These are phyloP conservation scores for Ips nitidus DNA, from an alignment of 1,140 invertebrate species.

Conservation along the genomic window DNA sequence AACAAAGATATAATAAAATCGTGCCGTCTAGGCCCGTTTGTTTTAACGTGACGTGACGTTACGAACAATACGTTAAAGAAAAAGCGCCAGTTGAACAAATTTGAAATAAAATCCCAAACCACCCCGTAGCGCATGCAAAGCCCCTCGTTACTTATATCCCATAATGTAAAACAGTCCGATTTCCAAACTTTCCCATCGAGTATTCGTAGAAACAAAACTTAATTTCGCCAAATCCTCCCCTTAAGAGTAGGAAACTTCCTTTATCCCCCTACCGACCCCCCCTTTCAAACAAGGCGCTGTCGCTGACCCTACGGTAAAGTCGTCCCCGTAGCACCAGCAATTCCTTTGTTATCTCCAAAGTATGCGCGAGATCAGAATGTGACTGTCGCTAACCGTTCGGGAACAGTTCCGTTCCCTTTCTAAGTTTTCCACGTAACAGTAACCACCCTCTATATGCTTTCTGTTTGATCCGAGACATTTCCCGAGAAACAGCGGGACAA, in stretches of 20 bases:
- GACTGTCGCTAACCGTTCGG: background rate
- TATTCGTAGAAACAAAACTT: conserved; percentile 38
- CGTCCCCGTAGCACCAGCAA: conserved; percentile 47
- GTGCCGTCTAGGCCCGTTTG: conserved; percentile 1
- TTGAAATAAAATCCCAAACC: conserved; percentile 14
- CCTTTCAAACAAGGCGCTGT: conserved; percentile 38
- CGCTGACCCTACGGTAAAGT: conserved; percentile 48
- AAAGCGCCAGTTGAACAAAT: background rate
- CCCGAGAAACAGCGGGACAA: conserved; percentile 41
- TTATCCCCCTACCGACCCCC: background rate
- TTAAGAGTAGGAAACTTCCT: conserved; percentile 27
- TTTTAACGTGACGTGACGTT: conserved; percentile 17
- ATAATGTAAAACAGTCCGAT: conserved; percentile 27
- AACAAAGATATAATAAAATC: conserved; percentile 8
- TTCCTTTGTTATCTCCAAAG: conserved; percentile 52
- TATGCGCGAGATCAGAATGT: conserved; percentile 41
- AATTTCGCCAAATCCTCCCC: conserved; percentile 37
- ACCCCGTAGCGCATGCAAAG: background rate
- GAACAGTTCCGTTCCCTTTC: conserved; percentile 38
- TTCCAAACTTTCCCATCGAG: conserved; percentile 26
- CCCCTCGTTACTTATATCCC: conserved; percentile 18
- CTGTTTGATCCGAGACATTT: conserved; percentile 55
- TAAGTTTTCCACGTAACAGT: conserved; percentile 45
- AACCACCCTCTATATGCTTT: conserved; percentile 55
- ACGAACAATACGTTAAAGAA: conserved; percentile 5